A percentile compares a stretch with the other conserved stretches of the same genome.
Evolutionary conservation across 2,113 vertebrate species (phyloP).

Genomic region (Caloenas nicobarica): DNA sequence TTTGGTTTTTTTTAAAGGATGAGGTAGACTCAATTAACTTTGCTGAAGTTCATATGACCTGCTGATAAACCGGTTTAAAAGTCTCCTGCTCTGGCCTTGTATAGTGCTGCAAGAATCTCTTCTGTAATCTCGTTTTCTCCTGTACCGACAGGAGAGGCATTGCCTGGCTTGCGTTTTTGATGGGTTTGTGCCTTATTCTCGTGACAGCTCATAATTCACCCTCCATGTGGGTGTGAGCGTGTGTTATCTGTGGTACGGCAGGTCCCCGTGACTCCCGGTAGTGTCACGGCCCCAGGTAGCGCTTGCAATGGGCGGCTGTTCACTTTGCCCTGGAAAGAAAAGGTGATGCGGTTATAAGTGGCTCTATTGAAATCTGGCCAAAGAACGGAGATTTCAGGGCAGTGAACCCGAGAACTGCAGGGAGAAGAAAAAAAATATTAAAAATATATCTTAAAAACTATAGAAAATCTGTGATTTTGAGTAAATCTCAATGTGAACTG

Average conservation of each 20-base stretch:
- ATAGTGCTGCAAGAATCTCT: background rate
- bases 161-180: background rate
- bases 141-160: background rate
- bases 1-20: background rate
- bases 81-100: background rate
- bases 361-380: background rate
- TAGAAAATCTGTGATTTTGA: background rate
- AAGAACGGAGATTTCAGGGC: background rate
- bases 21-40: background rate
- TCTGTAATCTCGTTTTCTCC: background rate
- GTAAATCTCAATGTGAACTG: background rate
- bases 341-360: accelerated
- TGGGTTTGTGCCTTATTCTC: background rate
- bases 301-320: background rate
- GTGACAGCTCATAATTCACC: background rate
- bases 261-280: background rate
- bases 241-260: background rate
- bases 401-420: background rate
- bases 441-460: background rate
- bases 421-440: too few relatives aligned
- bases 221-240: background rate
- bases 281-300: background rate
- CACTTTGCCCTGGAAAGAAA: background rate
- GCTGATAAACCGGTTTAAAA: constrained; percentile 5
- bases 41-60: background rate